Evolutionary conservation across 2,888 invertebrate species (phyloP), one percentile per base, ranked within the genome.

Genomic region (Strigamia transsilvanica): DNA sequence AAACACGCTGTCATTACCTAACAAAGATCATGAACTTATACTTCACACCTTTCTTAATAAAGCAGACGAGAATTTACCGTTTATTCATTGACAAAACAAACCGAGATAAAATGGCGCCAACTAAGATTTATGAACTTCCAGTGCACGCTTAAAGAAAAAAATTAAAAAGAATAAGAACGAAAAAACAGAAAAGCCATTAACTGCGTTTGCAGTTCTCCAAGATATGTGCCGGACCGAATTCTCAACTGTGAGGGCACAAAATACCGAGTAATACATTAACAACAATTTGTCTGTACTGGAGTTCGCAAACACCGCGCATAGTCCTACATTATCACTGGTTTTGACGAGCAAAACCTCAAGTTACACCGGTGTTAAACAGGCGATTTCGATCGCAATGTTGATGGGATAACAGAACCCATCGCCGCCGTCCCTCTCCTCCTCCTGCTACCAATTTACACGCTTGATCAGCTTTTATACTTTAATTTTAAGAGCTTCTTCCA

Each of bases 21-120:
- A n/a, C 51, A 51, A n/a, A 51, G 51, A 51, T 51, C 51, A 51
- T 51, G 51, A 51, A 51, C 51, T 18, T 51, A 34, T 34, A 51
- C 51, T n/a, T 51, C 51, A 51, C 51, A 51, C 51, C 51, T 51
- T 51, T 51, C 51, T 51, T 51, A 51, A 51, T 51, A 51, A n/a
- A 15, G 51, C 51, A 51, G 18, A 51, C 51, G n/a, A n/a, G n/a
- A 51, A 51, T 51, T 51, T 51, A 6, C 51, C 12, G 46, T 15
- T 51, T n/a, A 51, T 51, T 51, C n/a, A 51, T 51, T 15, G n/a
- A 4, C 51, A 51, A 51, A 34, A 2, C 2, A 51, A 51, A 4
- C 51, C n/a, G n/a, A 13, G n/a, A 51, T 13, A 51, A 51, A 51
- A 13, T 18, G n/a, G n/a, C 18, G 51, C 46, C 15, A 46, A 46